Evolutionary conservation across 1,140 invertebrate species (phyloP).

Genomic region (Brachionus paranguensis): DNA sequence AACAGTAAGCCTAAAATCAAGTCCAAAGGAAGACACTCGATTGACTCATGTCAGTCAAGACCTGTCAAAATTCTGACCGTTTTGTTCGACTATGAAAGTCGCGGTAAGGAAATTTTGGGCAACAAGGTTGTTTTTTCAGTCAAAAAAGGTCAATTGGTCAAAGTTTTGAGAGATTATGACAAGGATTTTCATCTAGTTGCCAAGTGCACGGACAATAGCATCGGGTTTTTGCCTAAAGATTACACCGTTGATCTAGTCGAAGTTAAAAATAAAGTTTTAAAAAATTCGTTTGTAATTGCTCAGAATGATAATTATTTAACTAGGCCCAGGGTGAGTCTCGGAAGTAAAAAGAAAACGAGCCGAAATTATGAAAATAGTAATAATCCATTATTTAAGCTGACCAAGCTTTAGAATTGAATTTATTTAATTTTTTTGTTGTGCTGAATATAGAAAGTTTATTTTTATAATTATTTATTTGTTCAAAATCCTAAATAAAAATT

Average conservation of each 20-base stretch:
- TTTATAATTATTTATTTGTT: neutral
- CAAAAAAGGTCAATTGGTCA: constrained; percentile 24
- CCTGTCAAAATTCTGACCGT: neutral
- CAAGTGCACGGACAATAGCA: neutral
- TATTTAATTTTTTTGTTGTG: neutral
- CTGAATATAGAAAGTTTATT: neutral
- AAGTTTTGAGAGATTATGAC: constrained; percentile 36
- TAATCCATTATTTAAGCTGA: constrained; percentile 10
- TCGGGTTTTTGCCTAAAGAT: constrained; percentile 32
- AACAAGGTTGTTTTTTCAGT: neutral
- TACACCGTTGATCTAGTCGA: constrained; percentile 27
- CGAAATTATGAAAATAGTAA: constrained; percentile 27
- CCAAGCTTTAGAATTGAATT: neutral
- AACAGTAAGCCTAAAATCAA: neutral
- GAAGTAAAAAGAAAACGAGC: neutral
- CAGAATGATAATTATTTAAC: neutral
- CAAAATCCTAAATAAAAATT: neutral
- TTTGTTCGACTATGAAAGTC: constrained; percentile 13
- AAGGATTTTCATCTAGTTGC: constrained; percentile 9
- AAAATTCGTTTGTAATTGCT: neutral
- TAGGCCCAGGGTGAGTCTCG: neutral
- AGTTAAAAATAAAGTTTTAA: neutral
- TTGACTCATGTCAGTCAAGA: neutral
- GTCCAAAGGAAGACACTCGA: neutral
- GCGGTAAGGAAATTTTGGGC: neutral